Base-by-base conservation (phyloP, 2,113 vertebrate genomes). In the Abramis brama region DNA sequence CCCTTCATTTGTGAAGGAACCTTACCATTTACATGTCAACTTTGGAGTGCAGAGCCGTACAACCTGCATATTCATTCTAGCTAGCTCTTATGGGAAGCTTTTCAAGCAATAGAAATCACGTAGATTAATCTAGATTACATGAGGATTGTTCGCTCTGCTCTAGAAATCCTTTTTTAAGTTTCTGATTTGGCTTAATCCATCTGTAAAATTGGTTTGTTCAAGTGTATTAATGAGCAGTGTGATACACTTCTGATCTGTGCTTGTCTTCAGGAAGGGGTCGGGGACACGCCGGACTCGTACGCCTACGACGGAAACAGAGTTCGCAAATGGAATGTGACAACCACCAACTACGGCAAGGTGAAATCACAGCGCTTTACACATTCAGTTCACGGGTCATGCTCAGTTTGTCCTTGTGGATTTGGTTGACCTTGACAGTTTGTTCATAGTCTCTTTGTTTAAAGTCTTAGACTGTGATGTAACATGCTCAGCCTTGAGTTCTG, bases 301-400 rank as follows among this genome's bases (percentile, higher is more conserved):
- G 98, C 98, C 0, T 99, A 99, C 0, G 97, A 99, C 10, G 98
- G 98, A 10, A 99, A 99, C 94, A 89, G 98, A 81, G 98, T 99
- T 12, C 94, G 98, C 86, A 99, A 99, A 90, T 99, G 98, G 98
- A 99, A 99, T 0, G 97, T 99, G 84, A 98, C 97, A 0, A 99
- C 98, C 0, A 99, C 97, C 0, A 99, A 98, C 91, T 99, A 99
- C 0, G 98, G 98, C 89, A 99, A 99, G 96, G 98, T 99, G 91
- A 95, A 95, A 89, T 71, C 36, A 2, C 39, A 70, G 9, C 6
- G 17, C 15, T 84, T 74, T 19, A 11, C 47, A 33, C 47, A 19
- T 70, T 9, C 17, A 70, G 64, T 2, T 47, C 25, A 70, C 15
- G 2, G 36, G 5, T 45, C 70, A 57, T 9, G 6, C 21, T 81